Evolutionary conservation across 2,888 invertebrate genomes (phyloP).

Genomic region (Caenorhabditis japonica): DNA sequence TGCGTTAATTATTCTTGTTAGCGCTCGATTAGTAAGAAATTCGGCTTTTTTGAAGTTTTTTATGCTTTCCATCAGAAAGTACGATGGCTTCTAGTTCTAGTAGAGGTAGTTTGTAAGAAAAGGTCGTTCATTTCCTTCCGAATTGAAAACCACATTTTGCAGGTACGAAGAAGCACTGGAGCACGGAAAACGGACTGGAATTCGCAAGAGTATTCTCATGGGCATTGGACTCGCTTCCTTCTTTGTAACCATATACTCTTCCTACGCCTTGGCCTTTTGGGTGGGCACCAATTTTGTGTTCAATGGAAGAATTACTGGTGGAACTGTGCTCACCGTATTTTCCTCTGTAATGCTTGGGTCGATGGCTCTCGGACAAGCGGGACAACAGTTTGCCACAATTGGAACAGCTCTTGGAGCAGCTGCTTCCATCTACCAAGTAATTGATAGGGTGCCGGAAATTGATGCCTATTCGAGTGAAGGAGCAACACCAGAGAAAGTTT

Average conservation of each 20-base stretch:
- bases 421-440: constrained; percentile 80
- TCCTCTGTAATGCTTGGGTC: constrained; percentile 79
- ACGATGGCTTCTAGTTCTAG: too few species aligned
- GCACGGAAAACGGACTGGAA: constrained; percentile 68
- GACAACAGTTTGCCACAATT: constrained; percentile 87
- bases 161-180: constrained; percentile 73
- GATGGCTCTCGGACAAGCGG: constrained; percentile 84
- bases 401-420: constrained; percentile 86
- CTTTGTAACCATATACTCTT: constrained; percentile 77
- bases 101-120: too few species aligned
- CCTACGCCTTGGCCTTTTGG: constrained; percentile 75
- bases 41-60: too few species aligned
- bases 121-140: too few species aligned
- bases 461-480: constrained; percentile 76
- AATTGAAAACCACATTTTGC: too few species aligned
- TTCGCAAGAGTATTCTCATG: constrained; percentile 71
- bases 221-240: constrained; percentile 77
- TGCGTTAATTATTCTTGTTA: too few species aligned
- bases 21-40: too few species aligned
- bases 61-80: too few species aligned
- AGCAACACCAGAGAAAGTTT: constrained; percentile 76
- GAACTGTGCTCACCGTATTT: constrained; percentile 71
- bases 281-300: constrained; percentile 69
- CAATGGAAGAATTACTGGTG: constrained; percentile 46
- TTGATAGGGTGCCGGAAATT: constrained; percentile 78